Percentiles rank a stretch among this genome's conserved stretches.
Conservation (phyloP, 1,140 invertebrate genomes). For the Leptinotarsa defecta region DNA sequence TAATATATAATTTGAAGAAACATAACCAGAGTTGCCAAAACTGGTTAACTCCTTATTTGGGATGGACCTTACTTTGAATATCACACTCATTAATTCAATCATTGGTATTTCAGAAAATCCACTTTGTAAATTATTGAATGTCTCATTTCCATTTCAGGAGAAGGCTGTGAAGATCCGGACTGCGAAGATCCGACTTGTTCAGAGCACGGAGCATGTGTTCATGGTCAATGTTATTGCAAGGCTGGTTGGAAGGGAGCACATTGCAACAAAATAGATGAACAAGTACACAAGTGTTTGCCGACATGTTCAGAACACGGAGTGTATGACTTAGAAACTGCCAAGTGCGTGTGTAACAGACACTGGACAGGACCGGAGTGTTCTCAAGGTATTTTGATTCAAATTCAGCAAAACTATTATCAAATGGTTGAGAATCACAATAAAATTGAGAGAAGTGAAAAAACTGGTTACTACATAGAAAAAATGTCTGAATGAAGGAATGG, state of each 20-base stretch:
- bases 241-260: slow-evolving; percentile 93
- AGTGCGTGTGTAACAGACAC: slow-evolving; percentile 85
- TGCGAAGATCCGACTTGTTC: slow-evolving; percentile 81
- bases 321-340: slow-evolving; percentile 84
- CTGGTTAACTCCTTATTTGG: too few relatives aligned
- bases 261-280: slow-evolving; percentile 84
- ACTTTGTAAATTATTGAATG: too few relatives aligned
- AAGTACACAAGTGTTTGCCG: slow-evolving; percentile 86
- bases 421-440: too few relatives aligned
- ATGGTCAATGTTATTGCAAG: slow-evolving; percentile 92
- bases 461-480: too few relatives aligned
- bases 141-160: slow-evolving; percentile 53
- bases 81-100: too few relatives aligned
- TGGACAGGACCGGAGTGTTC: slow-evolving; percentile 91
- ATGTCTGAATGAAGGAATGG: too few relatives aligned
- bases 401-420: too few relatives aligned
- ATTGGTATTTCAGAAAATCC: too few relatives aligned
- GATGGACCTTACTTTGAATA: too few relatives aligned
- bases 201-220: slow-evolving; percentile 88
- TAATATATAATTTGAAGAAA: too few relatives aligned
- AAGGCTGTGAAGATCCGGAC: slow-evolving; percentile 49
- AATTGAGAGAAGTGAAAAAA: too few relatives aligned
- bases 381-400: slow-evolving; percentile 66
- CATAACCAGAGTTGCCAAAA: too few relatives aligned
- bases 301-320: slow-evolving; percentile 89